These are phyloP conservation scores for Schizotus pectinicornis DNA, from an alignment of 2,888 invertebrate species.

Conservation along the genomic window DNA sequence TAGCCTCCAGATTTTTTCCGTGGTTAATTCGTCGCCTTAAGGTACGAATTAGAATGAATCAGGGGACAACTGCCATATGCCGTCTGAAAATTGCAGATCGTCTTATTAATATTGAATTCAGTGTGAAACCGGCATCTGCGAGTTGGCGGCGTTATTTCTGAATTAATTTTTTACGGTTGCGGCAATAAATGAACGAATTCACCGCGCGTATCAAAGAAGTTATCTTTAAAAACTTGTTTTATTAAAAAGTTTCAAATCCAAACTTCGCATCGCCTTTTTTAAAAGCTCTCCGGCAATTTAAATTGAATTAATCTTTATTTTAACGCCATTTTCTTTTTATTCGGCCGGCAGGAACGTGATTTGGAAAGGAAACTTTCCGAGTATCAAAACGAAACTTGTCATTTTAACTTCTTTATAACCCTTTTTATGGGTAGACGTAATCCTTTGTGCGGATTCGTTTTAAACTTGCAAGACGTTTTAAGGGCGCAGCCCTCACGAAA, in stretches of 20 bases:
- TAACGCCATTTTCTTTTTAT: constrained; percentile 35
- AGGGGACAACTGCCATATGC: no score
- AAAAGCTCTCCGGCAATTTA: constrained; percentile 36
- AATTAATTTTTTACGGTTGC: constrained; percentile 14
- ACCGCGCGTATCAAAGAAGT: constrained; percentile 12
- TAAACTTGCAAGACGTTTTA: no score
- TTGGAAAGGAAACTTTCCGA: constrained; percentile 17
- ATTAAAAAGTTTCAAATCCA: constrained; percentile 27
- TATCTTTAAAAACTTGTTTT: constrained; percentile 25
- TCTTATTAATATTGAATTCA: no score
- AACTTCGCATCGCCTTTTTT: constrained; percentile 24
- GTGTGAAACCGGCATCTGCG: no score
- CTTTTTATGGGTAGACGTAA: background rate
- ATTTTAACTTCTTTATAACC: constrained; percentile 20
- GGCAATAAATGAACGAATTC: constrained; percentile 16
- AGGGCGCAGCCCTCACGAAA: no score
- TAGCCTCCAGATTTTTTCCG: background rate
- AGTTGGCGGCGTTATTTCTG: constrained; percentile 17
- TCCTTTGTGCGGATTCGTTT: no score
- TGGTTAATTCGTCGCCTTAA: constrained; percentile 16
- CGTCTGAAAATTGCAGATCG: no score
- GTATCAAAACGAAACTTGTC: constrained; percentile 14
- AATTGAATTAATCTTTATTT: constrained; percentile 44
- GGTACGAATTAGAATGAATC: constrained; percentile 5
- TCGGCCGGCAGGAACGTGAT: constrained; percentile 15